Conservation (phyloP, 92 coral and sea anemone species). For the Pocillopora grandis region DNA sequence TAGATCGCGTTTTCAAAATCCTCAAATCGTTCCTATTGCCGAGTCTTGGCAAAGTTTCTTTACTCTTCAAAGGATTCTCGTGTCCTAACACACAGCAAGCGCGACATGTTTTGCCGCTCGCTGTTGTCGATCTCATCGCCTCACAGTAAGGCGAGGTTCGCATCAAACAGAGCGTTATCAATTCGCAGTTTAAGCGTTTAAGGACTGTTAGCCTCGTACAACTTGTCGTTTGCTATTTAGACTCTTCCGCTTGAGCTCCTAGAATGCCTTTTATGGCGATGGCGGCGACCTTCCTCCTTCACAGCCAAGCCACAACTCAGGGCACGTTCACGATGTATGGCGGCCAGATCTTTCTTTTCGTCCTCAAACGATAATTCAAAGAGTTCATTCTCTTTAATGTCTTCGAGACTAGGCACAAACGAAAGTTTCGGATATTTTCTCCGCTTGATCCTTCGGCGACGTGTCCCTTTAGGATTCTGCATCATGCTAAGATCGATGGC, state of each 20-base stretch:
- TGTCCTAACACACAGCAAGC: conserved; percentile 24
- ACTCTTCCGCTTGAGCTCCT: conserved; percentile 45
- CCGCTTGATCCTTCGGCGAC: conserved; percentile 61
- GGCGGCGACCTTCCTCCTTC: conserved; percentile 63
- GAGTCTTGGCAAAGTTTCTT: conserved; percentile 40
- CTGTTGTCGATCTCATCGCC: not conserved
- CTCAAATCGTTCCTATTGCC: conserved; percentile 30
- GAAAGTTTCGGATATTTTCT: conserved; percentile 64
- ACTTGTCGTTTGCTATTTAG: conserved; percentile 20
- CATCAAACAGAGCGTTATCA: not conserved
- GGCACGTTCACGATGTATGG: conserved; percentile 83
- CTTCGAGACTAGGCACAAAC: conserved; percentile 83
- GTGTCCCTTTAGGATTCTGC: conserved; percentile 63
- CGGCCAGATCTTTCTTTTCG: conserved; percentile 70
- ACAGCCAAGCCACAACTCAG: conserved; percentile 52
- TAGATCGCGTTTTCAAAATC: conserved; percentile 18
- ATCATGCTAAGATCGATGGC: conserved; percentile 63
- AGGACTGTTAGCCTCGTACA: conserved; percentile 4
- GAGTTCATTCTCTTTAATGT: conserved; percentile 83
- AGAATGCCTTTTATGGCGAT: conserved; percentile 61
- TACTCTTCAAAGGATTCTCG: conserved; percentile 30
- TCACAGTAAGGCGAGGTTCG: conserved; percentile 1
- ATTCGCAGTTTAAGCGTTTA: not conserved
- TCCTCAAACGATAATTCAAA: conserved; percentile 59
- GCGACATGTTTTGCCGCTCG: not conserved